phyloP scores from a whole-genome alignment of 2,113 vertebrate genomes.

The Agelaius tricolor region DNA sequence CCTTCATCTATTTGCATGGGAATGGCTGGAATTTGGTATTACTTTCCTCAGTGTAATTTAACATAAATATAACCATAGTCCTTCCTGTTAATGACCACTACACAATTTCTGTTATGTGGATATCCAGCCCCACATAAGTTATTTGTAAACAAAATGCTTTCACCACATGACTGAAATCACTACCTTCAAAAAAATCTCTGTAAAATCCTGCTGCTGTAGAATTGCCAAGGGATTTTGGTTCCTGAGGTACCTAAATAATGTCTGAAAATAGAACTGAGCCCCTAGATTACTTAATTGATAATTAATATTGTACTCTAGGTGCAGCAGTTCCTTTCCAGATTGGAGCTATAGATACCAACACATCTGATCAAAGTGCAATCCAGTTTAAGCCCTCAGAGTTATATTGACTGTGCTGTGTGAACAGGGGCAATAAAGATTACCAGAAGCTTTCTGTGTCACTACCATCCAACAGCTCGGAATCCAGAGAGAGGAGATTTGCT shows the following conservation, averaged over 20 bases:
- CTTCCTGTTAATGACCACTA: neutral
- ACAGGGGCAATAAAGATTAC: neutral
- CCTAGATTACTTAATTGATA: neutral
- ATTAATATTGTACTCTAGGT: neutral
- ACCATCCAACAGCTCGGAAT: neutral
- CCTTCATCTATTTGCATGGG: neutral
- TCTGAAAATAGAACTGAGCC: neutral
- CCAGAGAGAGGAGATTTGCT: constrained; percentile 7
- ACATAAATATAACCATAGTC: neutral
- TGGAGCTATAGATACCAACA: neutral
- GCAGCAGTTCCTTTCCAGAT: neutral
- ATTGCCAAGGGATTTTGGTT: neutral
- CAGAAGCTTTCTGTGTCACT: neutral
- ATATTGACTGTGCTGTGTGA: neutral
- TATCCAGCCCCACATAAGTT: neutral
- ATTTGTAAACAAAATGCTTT: neutral
- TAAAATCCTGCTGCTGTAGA: neutral
- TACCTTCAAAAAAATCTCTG: neutral
- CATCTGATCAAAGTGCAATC: neutral
- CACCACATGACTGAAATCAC: no score
- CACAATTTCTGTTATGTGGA: neutral
- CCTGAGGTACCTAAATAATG: neutral
- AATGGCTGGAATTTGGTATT: neutral
- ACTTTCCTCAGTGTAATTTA: neutral
- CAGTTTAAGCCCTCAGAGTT: neutral